These are phyloP conservation scores for Mystacides longicornis DNA, from an alignment of 2,888 invertebrate species.

Conservation along the genomic window DNA sequence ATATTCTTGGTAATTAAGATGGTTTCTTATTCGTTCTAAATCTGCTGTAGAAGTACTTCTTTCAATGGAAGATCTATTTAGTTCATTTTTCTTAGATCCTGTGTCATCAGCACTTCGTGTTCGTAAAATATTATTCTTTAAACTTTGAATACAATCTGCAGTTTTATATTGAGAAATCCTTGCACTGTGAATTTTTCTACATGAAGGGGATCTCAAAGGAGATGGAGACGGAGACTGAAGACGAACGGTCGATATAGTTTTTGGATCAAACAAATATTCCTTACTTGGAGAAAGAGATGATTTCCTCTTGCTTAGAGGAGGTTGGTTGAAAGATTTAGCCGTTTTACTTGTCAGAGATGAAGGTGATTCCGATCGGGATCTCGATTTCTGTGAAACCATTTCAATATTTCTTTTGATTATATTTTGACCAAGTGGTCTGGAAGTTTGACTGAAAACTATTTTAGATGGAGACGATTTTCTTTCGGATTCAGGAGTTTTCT, in stretches of 20 bases:
- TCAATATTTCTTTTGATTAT: constrained; percentile 29
- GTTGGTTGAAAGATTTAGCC: constrained; percentile 12
- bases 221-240: constrained; percentile 49
- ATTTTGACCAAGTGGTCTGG: constrained; percentile 38
- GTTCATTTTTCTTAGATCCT: constrained; percentile 33
- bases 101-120: constrained; percentile 62
- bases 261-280: background rate
- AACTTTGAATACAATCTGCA: constrained; percentile 33
- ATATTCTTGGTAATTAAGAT: constrained; percentile 62
- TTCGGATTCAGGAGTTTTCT: constrained; percentile 23
- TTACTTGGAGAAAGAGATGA: constrained; percentile 14
- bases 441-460: constrained; percentile 36
- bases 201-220: constrained; percentile 57
- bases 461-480: constrained; percentile 35
- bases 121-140: constrained; percentile 43
- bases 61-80: constrained; percentile 10
- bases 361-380: constrained; percentile 25
- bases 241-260: constrained; percentile 9
- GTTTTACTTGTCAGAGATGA: constrained; percentile 16
- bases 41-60: constrained; percentile 35
- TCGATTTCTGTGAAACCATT: constrained; percentile 8
- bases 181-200: constrained; percentile 53
- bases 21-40: constrained; percentile 35
- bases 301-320: constrained; percentile 20
- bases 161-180: constrained; percentile 38